These are phyloP conservation scores for Lithobates sylvaticus DNA, from an alignment of 2,797 vertebrate genomes.

Conservation along the genomic window DNA sequence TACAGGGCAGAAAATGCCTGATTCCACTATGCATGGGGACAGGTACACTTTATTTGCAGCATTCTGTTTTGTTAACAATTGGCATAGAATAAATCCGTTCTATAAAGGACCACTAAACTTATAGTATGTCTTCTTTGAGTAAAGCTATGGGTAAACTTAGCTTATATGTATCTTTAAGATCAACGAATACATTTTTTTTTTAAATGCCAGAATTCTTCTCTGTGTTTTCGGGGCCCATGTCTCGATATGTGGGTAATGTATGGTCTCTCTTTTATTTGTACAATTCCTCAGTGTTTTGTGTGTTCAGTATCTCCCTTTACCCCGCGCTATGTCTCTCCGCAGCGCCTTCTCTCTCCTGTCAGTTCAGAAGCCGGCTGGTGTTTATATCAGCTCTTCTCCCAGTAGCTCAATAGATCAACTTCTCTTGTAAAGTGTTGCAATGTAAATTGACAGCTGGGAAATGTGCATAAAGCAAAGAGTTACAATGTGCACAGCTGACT, in stretches of 20 bases:
- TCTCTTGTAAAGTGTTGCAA: constrained; percentile 63
- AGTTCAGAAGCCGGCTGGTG: constrained; percentile 55
- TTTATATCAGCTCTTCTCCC: constrained; percentile 62
- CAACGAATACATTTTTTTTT: background rate
- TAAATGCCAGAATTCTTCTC: background rate
- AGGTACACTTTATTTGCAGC: too few species aligned
- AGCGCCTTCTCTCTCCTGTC: constrained; percentile 40
- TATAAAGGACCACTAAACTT: too few species aligned
- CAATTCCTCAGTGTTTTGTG: background rate
- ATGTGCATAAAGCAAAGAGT: constrained; percentile 64
- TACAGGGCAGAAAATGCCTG: too few species aligned
- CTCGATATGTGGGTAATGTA: background rate
- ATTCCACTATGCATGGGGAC: too few species aligned
- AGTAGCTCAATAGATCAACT: constrained; percentile 64
- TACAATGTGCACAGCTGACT: constrained; percentile 64
- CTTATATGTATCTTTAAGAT: too few species aligned
- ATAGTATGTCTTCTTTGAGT: too few species aligned
- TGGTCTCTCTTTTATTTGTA: background rate
- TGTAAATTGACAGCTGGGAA: constrained; percentile 64
- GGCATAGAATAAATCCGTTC: too few species aligned
- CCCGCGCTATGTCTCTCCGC: constrained; percentile 6
- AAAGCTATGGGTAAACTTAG: too few species aligned
- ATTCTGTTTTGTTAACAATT: too few species aligned
- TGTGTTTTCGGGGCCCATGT: background rate
- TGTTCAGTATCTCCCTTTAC: background rate